A percentile compares a stretch with the other conserved stretches of the same genome.
These are phyloP conservation scores for Argyra leucocephala DNA, from an alignment of 2,888 invertebrate species.

Conservation along the genomic window DNA sequence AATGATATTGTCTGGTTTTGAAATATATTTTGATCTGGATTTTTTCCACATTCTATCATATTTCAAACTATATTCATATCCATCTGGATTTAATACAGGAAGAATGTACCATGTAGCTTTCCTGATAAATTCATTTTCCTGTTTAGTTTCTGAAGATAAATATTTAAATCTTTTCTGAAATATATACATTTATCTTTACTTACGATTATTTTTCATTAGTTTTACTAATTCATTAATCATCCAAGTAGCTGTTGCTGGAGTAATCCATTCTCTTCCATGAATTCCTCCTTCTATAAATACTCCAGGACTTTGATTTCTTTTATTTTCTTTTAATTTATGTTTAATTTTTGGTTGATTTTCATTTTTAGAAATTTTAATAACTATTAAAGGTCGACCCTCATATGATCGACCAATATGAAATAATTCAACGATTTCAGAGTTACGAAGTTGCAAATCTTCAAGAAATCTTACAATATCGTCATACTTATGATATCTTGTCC, in stretches of 20 bases:
- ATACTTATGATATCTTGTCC: constrained; percentile 62
- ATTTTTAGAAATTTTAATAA: constrained; percentile 55
- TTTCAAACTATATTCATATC: constrained; percentile 64
- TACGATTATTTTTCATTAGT: constrained; percentile 50
- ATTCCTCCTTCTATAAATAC: constrained; percentile 75
- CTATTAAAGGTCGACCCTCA: constrained; percentile 60
- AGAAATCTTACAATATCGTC: constrained; percentile 60
- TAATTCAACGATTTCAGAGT: constrained; percentile 56
- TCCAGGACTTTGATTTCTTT: constrained; percentile 55
- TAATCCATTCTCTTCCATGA: constrained; percentile 71
- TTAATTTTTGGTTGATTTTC: constrained; percentile 33
- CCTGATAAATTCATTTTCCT: constrained; percentile 32
- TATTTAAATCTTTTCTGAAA: constrained; percentile 9
- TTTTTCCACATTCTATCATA: constrained; percentile 71
- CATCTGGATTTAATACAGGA: constrained; percentile 68
- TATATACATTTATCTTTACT: constrained; percentile 23
- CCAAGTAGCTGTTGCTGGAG: constrained; percentile 66
- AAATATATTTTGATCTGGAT: constrained; percentile 53
- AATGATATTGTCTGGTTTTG: constrained; percentile 33
- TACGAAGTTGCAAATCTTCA: constrained; percentile 55
- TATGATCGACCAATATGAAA: constrained; percentile 63
- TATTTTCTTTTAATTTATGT: constrained; percentile 34
- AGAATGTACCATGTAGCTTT: constrained; percentile 57
- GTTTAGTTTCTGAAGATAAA: constrained; percentile 26
- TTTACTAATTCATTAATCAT: constrained; percentile 59